These are phyloP conservation scores for Aphis craccivora DNA, from an alignment of 1,140 invertebrate species.

Conservation along the genomic window DNA sequence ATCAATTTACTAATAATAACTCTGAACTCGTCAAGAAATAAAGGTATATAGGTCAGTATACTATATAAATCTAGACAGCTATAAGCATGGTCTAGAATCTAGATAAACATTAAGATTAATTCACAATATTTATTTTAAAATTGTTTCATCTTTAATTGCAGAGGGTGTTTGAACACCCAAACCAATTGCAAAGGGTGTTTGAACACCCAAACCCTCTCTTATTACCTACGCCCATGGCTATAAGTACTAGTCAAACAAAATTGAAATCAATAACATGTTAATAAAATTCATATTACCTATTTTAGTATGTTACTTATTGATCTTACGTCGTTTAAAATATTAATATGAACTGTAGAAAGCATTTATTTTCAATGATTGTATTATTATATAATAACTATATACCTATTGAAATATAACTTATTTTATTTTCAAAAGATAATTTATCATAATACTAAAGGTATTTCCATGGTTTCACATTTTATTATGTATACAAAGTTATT, in stretches of 20 bases:
- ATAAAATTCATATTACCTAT: no score
- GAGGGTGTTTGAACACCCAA: no score
- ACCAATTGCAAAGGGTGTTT: no score
- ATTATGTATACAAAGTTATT: neutral
- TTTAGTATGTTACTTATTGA: neutral
- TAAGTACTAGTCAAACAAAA: no score
- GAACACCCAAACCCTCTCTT: no score
- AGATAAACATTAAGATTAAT: no score
- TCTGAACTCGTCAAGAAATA: neutral
- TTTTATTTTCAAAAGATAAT: neutral
- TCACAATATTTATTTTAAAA: no score
- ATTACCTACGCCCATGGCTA: no score
- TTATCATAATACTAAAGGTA: neutral
- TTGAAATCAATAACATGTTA: no score
- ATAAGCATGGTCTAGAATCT: no score
- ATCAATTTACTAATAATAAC: neutral
- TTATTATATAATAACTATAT: neutral
- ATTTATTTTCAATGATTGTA: neutral
- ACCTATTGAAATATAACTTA: neutral
- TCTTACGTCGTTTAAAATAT: neutral
- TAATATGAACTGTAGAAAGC: neutral
- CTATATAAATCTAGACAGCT: neutral
- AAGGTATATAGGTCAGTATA: neutral
- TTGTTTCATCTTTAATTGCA: no score
- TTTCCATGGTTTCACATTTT: neutral